Percentiles rank a stretch among this genome's conserved stretches.
Evolutionary conservation across 1,140 invertebrate species (phyloP).

Genomic region (Eriocheir sinensis): DNA sequence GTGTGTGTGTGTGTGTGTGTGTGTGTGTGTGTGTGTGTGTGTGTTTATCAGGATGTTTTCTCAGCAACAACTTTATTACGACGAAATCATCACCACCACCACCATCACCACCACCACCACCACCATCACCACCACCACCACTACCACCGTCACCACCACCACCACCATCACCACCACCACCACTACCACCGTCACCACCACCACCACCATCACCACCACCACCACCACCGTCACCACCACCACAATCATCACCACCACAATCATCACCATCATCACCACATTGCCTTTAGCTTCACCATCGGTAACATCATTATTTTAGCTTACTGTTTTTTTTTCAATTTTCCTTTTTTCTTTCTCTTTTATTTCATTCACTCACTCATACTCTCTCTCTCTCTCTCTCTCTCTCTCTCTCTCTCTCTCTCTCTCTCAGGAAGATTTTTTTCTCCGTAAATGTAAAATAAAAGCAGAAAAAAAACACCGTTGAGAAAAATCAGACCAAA

Average conservation of each 20-base stretch:
- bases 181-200: not conserved
- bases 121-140: not conserved
- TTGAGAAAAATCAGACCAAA: not conserved
- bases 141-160: no score
- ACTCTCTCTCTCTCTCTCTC: not conserved
- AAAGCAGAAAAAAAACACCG: not conserved
- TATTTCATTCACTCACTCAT: no score
- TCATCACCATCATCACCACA: slow-evolving; percentile 29
- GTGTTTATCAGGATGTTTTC: slow-evolving; percentile 5
- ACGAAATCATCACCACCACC: not conserved
- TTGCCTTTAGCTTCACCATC: no score
- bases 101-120: not conserved
- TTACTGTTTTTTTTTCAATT: no score
- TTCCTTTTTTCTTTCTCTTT: no score
- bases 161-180: no score
- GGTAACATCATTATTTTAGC: no score
- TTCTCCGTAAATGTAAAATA: no score
- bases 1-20: slow-evolving; percentile 1
- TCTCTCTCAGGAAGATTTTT: no score
- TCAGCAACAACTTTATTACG: no score
- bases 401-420: no score
- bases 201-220: not conserved
- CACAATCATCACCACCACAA: not conserved
- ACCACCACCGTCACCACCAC: no score
- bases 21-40: slow-evolving; percentile 22